Base-by-base conservation (phyloP, 2,888 invertebrate genomes). In the Polymixis flavicincta region DNA sequence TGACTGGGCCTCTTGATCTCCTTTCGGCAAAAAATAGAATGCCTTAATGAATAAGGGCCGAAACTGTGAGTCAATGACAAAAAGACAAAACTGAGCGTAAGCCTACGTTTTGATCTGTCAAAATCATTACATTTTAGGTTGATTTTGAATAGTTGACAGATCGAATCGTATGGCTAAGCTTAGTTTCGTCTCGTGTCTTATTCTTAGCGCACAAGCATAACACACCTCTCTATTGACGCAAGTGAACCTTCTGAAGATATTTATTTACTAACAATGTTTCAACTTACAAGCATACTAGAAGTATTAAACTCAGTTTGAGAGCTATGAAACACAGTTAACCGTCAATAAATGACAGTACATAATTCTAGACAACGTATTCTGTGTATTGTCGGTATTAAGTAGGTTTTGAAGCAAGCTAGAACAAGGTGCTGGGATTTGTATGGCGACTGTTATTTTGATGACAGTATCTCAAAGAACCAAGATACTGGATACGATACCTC, bases 291-390 rank as follows among this genome's bases (percentile, higher is more conserved):
- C 32, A 69, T 17, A 74, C 54, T 48, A 42, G 42, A 84, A 57
- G 57, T 80, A 61, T 54, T 73, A 70, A 74, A 45, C 50, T 59
- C 14, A 17, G 55, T 48, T 74, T 64, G 48, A 28, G 57, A 59
- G 69, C 65, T 37, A 60, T 61, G 54, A 54, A 67, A 63, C 66
- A 82, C 81, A 67, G 84, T 84, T 74, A 80, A 45, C 17, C 54
- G 66, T 65, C 75, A 71, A 80, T 80, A 82, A 65, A 70, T 65
- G 79, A 73, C 80, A 69, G 52, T 32, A 57, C 32, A 66, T 61
- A 54, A 70, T 55, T 28, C 19, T 32, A 3, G 66, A 54, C 28
- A 57, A 45, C 32, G 74, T 80, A 25, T 55, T 70, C 50, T 52
- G 28, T 48, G 65, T 54, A 32, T 25, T 66, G 72, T 57, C 17